Evolutionary conservation across 2,113 vertebrate genomes (phyloP), one percentile per base, ranked within the genome.

Genomic region (Solea senegalensis): DNA sequence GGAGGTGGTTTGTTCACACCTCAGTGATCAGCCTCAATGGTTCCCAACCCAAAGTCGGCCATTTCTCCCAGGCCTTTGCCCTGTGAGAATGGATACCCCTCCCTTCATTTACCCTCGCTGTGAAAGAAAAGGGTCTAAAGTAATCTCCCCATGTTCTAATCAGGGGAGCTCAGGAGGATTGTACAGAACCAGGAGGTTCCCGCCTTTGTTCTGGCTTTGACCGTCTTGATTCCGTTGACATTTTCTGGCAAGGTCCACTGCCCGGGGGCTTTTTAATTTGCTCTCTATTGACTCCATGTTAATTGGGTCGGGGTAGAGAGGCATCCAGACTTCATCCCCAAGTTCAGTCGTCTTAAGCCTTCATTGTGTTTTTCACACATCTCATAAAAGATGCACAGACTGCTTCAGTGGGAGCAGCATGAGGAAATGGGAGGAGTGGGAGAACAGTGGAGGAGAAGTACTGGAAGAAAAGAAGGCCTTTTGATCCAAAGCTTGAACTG

Each of bases 261-360:
- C 91, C 90, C 72, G 39, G 74, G 88, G 89, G 87, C 84, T 91
- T 93, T 93, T 93, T 93, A 91, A 93, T 94, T 94, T 90, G 90
- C 84, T 92, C 83, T 86, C 92, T 85, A 93, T 93, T 93, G 93
- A 94, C 91, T 94, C 70, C 21, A 53, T 52, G 85, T 91, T 94
- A 94, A 94, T 94, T 94, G 93, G 92, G 88, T 92, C 80, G 85
- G 78, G 86, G 78, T 3, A 85, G 84, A 84, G 89, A 88, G 72
- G 91, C 89, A 86, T 89, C 88, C 86, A 91, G 85, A 91, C 89
- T 89, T 84, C 69, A 74, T 83, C 87, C 85, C 74, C 45, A 51
- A 87, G 86, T 90, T 93, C 88, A 89, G 69, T 86, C 78, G 79
- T 86, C 72, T 90, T 88, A 91, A 93, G 88, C 78, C 85, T 81